These are phyloP conservation scores for Camelus bactrianus DNA, from an alignment of 2,113 vertebrate genomes.

Conservation along the genomic window DNA sequence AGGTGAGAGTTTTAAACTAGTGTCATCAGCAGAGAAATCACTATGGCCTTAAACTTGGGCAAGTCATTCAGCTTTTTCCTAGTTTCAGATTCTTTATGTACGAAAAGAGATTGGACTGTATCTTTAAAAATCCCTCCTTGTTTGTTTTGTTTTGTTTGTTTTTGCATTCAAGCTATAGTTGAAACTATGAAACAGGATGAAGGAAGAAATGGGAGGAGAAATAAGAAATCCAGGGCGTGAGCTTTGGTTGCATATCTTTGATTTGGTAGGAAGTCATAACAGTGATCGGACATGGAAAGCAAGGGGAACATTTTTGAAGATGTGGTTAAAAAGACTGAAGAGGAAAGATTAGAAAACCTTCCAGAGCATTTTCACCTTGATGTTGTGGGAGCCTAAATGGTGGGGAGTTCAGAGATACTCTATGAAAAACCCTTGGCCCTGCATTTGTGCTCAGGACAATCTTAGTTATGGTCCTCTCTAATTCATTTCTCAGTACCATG, in stretches of 20 bases:
- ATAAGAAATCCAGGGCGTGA: conserved; percentile 17
- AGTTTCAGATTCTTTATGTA: not conserved
- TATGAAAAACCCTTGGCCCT: not conserved
- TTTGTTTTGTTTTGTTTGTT: not conserved
- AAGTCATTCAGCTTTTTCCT: not conserved
- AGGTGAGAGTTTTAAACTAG: conserved; percentile 1
- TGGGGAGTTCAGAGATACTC: not conserved
- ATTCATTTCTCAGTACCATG: not conserved
- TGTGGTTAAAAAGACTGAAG: conserved; percentile 9
- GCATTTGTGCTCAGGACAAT: not conserved
- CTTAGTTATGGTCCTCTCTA: not conserved
- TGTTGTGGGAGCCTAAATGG: not conserved
- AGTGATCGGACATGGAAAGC: not conserved
- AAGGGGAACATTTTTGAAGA: not conserved
- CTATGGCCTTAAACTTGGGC: not conserved
- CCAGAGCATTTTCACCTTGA: not conserved
- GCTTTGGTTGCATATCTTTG: not conserved
- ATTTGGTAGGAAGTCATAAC: not conserved
- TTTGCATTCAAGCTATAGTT: conserved; percentile 8
- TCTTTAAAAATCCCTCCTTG: conserved; percentile 3
- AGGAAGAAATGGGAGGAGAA: not conserved
- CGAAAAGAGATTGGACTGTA: not conserved
- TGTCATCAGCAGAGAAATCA: not conserved
- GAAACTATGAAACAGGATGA: not conserved
- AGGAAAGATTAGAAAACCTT: not conserved